A percentile compares a stretch with the other conserved stretches of the same genome.
These are phyloP conservation scores for Neosilurus hyrtlii DNA, from an alignment of 2,797 vertebrate genomes.

Conservation along the genomic window DNA sequence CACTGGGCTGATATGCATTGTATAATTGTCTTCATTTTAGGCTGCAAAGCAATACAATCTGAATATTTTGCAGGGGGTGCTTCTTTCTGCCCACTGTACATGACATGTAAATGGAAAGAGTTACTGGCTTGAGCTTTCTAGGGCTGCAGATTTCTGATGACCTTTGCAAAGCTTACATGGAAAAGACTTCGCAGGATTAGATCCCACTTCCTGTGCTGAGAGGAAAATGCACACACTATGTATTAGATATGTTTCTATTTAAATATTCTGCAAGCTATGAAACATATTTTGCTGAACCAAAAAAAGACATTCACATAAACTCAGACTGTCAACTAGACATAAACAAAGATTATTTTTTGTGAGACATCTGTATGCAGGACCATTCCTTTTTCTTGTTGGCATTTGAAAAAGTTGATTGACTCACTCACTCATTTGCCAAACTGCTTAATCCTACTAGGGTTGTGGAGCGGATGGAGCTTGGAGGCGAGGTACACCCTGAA, in stretches of 20 bases:
- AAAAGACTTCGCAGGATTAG: constrained; percentile 9
- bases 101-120: constrained; percentile 18
- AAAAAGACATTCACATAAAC: neutral
- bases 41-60: too few species aligned
- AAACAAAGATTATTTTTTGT: neutral
- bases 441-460: too few species aligned
- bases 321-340: neutral
- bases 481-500: too few species aligned
- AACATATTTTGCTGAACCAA: neutral
- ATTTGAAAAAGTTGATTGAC: neutral
- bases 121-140: neutral
- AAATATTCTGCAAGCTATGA: neutral
- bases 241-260: constrained; percentile 13
- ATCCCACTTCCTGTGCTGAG: constrained; percentile 22
- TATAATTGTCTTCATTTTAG: too few species aligned
- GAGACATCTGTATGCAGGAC: constrained; percentile 8
- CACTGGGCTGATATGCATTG: too few species aligned
- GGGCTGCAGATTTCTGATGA: constrained; percentile 27
- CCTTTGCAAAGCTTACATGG: constrained; percentile 26
- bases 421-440: too few species aligned
- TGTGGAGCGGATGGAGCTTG: too few species aligned
- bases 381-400: neutral
- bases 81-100: neutral
- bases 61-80: too few species aligned
- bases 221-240: neutral